phyloP scores from a whole-genome alignment of 35 echinoderm and acorn worm genomes.

The Lytechinus variegatus region DNA sequence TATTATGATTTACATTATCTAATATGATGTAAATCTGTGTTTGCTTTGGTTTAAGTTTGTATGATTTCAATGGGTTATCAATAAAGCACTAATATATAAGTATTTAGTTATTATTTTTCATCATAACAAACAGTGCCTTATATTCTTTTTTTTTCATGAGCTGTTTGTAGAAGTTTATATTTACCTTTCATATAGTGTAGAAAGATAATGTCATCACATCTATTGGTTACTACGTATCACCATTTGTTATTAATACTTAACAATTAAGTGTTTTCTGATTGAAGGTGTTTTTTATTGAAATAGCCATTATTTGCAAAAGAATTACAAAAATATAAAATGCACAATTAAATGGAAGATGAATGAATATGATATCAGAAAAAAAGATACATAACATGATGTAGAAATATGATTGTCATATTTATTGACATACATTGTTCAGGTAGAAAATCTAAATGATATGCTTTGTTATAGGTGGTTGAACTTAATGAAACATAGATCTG shows the following conservation, averaged over 20 bases:
- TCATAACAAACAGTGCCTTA: conserved; percentile 11
- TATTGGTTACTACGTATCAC: not conserved
- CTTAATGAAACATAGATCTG: too few relatives aligned
- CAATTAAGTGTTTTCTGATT: not conserved
- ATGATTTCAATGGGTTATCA: not conserved
- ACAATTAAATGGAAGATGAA: not conserved
- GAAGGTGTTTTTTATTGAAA: not conserved
- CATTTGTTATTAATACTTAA: not conserved
- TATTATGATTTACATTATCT: not conserved
- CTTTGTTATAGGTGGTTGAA: not conserved
- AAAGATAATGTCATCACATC: not conserved
- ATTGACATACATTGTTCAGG: not conserved
- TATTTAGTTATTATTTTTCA: not conserved
- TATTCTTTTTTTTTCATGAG: not conserved
- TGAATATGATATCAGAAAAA: not conserved
- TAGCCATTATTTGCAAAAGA: not conserved
- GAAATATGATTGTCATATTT: not conserved
- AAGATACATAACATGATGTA: not conserved
- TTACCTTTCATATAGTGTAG: not conserved
- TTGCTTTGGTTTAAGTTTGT: not conserved
- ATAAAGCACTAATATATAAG: not conserved
- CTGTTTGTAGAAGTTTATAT: not conserved
- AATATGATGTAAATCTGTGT: not conserved
- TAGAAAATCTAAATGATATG: not conserved
- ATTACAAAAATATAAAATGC: not conserved